Conservation (phyloP, 2,888 invertebrate species). For the Pollenia griseotomentosa region DNA sequence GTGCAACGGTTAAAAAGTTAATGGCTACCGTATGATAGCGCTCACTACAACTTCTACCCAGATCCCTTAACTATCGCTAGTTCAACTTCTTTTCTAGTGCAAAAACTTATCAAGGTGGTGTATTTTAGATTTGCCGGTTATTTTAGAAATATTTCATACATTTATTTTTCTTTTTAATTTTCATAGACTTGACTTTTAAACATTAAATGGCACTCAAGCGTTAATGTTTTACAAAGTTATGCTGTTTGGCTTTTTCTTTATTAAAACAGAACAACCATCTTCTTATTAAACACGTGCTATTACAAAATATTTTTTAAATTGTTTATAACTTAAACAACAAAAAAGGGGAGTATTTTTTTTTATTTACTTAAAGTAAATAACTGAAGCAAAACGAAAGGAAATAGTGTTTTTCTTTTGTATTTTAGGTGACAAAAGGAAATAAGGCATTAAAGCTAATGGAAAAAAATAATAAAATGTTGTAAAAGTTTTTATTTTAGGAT, state of each 20-base stretch:
- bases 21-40: conserved; percentile 61
- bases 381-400: conserved; percentile 72
- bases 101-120: conserved; percentile 25
- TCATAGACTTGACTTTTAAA: conserved; percentile 59
- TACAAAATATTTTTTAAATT: conserved; percentile 64
- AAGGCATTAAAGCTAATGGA: conserved; percentile 49
- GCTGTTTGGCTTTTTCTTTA: conserved; percentile 44
- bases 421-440: conserved; percentile 69
- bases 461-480: conserved; percentile 4
- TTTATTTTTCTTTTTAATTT: conserved; percentile 25
- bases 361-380: conserved; percentile 51
- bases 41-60: not conserved
- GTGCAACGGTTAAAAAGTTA: conserved; percentile 72
- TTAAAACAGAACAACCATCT: conserved; percentile 36
- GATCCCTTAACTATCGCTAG: conserved; percentile 51
- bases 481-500: conserved; percentile 33
- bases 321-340: conserved; percentile 14
- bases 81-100: conserved; percentile 11
- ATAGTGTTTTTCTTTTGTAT: conserved; percentile 41
- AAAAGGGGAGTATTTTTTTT: conserved; percentile 59
- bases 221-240: conserved; percentile 66
- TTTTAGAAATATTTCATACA: conserved; percentile 41
- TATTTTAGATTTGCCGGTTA: conserved; percentile 52
- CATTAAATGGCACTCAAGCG: conserved; percentile 70
- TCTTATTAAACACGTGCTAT: conserved; percentile 67